Conservation (phyloP, 2,888 invertebrate genomes). For the Oligia fasciuncula region DNA sequence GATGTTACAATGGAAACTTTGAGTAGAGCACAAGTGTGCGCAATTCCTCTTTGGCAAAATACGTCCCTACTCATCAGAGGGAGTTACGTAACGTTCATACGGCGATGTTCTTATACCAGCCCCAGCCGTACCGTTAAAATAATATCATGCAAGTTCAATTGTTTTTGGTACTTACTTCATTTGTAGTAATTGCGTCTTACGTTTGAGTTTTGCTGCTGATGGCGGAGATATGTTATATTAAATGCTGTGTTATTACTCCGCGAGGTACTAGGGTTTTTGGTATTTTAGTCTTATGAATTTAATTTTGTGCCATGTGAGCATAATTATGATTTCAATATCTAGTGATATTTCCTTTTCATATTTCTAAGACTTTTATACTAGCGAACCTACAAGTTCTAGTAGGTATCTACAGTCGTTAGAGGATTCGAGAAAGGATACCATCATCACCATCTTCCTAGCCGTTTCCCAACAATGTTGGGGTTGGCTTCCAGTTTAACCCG, state of each 20-base stretch:
- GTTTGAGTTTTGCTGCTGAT: conserved; percentile 38
- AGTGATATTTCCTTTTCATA: not conserved
- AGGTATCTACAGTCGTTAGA: not conserved
- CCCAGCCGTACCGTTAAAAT: conserved; percentile 59
- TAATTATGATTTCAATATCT: not conserved
- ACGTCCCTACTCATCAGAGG: conserved; percentile 79
- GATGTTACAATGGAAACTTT: conserved; percentile 89
- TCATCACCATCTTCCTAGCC: not conserved
- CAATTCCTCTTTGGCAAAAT: conserved; percentile 84
- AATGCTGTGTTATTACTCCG: conserved; percentile 27
- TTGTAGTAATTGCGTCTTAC: conserved; percentile 41
- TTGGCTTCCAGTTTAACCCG: too few relatives aligned
- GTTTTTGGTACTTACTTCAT: conserved; percentile 61
- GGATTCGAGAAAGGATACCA: not conserved
- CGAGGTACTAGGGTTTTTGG: conserved; percentile 12
- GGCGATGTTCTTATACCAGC: conserved; percentile 48
- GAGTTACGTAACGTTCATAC: conserved; percentile 75
- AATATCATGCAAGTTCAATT: conserved; percentile 63
- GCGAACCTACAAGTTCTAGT: not conserved
- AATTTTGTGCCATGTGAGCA: conserved; percentile 1
- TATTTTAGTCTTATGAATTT: conserved; percentile 8
- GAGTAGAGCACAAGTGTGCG: conserved; percentile 85
- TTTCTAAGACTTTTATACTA: not conserved
- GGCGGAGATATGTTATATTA: conserved; percentile 31
- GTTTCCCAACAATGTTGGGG: not conserved